Percentiles rank a stretch among this genome's conserved stretches.
These are phyloP conservation scores for Athene noctua DNA, from an alignment of 2,113 vertebrate genomes.

Conservation along the genomic window DNA sequence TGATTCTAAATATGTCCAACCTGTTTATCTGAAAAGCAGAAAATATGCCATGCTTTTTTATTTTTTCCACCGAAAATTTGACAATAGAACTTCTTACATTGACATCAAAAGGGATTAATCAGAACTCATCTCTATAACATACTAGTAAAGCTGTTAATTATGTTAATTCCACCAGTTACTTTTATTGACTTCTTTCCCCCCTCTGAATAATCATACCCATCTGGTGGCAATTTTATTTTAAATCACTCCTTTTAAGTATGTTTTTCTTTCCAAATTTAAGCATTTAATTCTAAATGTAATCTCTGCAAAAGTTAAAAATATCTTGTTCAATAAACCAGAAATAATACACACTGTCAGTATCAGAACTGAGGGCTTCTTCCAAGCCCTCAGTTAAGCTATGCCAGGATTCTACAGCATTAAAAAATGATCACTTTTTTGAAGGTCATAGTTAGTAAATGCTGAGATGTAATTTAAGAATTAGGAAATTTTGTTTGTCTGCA, in stretches of 20 bases:
- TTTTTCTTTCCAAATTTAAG: not conserved
- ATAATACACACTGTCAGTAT: not conserved
- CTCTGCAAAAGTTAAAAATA: not conserved
- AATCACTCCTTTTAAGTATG: not conserved
- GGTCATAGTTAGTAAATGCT: not conserved
- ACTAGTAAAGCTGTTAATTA: not conserved
- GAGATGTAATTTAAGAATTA: not conserved
- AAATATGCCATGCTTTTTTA: not conserved
- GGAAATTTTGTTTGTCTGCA: not conserved
- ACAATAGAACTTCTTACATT: not conserved
- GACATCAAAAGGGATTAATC: not conserved
- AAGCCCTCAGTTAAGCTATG: not conserved
- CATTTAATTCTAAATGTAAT: not conserved
- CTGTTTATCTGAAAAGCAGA: not conserved
- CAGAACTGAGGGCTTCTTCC: not conserved
- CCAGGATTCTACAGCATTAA: not conserved
- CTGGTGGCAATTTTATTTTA: not conserved
- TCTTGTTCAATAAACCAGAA: not conserved
- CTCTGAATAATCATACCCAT: not conserved
- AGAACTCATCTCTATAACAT: not conserved
- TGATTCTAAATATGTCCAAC: not conserved
- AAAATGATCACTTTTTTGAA: not conserved
- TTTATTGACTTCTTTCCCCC: not conserved
- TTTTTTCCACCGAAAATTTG: not conserved
- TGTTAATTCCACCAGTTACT: not conserved